Conservation (phyloP, 2,797 vertebrate species). For the Scleropages formosus region DNA sequence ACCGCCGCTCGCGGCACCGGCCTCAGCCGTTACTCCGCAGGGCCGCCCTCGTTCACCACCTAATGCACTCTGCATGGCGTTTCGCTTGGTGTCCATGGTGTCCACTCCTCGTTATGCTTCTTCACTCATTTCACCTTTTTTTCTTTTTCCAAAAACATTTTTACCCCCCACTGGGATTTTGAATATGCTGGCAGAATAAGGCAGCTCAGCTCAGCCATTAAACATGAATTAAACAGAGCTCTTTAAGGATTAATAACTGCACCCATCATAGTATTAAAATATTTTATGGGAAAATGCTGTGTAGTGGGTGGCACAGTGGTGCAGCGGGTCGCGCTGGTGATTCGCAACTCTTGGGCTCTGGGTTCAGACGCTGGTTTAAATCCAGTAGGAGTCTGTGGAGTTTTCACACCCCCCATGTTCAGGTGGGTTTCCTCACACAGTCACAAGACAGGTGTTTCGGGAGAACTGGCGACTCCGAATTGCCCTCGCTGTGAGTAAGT, state of each 20-base stretch:
- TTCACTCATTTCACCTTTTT: neutral
- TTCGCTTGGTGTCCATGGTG: too few relatives aligned
- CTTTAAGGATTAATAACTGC: neutral
- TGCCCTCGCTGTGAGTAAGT: too few relatives aligned
- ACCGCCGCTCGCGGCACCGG: neutral
- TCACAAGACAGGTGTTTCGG: too few relatives aligned
- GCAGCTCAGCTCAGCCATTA: neutral
- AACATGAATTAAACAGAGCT: too few relatives aligned
- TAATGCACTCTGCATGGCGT: neutral
- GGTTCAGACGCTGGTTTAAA: too few relatives aligned
- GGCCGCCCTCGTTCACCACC: neutral
- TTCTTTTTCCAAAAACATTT: neutral
- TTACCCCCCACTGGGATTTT: neutral
- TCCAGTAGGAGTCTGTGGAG: too few relatives aligned
- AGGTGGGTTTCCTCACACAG: too few relatives aligned
- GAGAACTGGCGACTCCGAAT: too few relatives aligned
- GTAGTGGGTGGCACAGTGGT: too few relatives aligned
- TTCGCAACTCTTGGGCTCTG: too few relatives aligned
- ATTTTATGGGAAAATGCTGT: conserved; percentile 14
- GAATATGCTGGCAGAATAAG: neutral
- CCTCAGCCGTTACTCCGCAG: neutral
- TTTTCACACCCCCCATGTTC: too few relatives aligned
- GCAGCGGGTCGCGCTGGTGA: too few relatives aligned
- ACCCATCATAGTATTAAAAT: conserved; percentile 7
- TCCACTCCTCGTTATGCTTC: neutral